A percentile compares a stretch with the other conserved stretches of the same genome.
These are phyloP conservation scores for Nemurella pictetii DNA, from an alignment of 2,888 invertebrate genomes.

Conservation along the genomic window DNA sequence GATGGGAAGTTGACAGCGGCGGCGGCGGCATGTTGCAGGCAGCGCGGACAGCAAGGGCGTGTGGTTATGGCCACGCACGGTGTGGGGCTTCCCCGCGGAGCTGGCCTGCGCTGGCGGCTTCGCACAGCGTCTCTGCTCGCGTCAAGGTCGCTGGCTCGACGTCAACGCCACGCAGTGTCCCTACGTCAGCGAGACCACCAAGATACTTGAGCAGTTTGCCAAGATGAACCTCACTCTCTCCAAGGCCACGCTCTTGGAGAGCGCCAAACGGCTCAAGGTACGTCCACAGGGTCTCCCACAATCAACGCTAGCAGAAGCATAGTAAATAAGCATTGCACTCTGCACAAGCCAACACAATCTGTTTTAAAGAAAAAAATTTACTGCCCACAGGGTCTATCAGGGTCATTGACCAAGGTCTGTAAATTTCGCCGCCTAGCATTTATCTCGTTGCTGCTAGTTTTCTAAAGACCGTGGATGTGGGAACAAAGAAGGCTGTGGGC, in stretches of 20 bases:
- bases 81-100: slow-evolving; percentile 71
- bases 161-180: slow-evolving; percentile 77
- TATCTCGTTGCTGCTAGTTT: no score
- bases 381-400: no score
- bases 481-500: no score
- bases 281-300: no score
- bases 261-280: slow-evolving; percentile 61
- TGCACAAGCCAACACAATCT: no score
- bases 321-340: no score
- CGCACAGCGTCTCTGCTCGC: slow-evolving; percentile 65
- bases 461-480: no score
- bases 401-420: no score
- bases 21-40: slow-evolving; percentile 51
- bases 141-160: slow-evolving; percentile 68
- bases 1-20: no score
- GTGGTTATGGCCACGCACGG: slow-evolving; percentile 82
- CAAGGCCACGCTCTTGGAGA: slow-evolving; percentile 72
- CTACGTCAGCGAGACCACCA: slow-evolving; percentile 81
- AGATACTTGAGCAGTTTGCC: slow-evolving; percentile 74
- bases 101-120: slow-evolving; percentile 56
- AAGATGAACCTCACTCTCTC: slow-evolving; percentile 69
- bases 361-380: no score
- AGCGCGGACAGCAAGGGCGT: slow-evolving; percentile 76
- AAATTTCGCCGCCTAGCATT: no score
- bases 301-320: no score